phyloP scores from a whole-genome alignment of 2,113 vertebrate species.

The Cynocephalus volans region DNA sequence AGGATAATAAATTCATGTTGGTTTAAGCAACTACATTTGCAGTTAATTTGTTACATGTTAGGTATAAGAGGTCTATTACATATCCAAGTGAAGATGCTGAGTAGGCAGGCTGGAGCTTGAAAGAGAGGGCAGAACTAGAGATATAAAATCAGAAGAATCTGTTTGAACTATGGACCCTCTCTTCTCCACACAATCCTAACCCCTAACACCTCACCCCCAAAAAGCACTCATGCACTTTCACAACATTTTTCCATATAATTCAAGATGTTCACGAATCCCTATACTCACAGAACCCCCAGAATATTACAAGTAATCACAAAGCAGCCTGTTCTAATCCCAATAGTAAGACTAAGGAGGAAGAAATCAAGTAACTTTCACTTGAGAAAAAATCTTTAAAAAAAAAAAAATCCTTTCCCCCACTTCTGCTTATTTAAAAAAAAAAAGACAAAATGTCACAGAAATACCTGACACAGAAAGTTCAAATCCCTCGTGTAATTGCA shows the following conservation, averaged over 20 bases:
- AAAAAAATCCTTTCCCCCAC: not conserved
- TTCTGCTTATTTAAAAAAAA: not conserved
- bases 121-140: not conserved
- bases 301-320: not conserved
- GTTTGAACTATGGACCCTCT: not conserved
- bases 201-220: not conserved
- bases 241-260: not conserved
- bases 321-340: not conserved
- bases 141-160: not conserved
- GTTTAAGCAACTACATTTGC: not conserved
- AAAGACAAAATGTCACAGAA: slow-evolving; percentile 29
- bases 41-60: not conserved
- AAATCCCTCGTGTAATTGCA: not conserved
- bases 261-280: slow-evolving; percentile 8
- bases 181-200: not conserved
- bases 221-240: not conserved
- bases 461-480: not conserved
- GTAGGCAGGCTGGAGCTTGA: not conserved
- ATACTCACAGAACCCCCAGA: not conserved
- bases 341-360: not conserved
- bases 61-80: not conserved
- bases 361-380: not conserved
- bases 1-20: not conserved
- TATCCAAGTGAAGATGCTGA: not conserved
- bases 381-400: not conserved